Evolutionary conservation across 2,797 vertebrate genomes (phyloP), one percentile per base, ranked within the genome.

Genomic region (Clarias platycephalus): DNA sequence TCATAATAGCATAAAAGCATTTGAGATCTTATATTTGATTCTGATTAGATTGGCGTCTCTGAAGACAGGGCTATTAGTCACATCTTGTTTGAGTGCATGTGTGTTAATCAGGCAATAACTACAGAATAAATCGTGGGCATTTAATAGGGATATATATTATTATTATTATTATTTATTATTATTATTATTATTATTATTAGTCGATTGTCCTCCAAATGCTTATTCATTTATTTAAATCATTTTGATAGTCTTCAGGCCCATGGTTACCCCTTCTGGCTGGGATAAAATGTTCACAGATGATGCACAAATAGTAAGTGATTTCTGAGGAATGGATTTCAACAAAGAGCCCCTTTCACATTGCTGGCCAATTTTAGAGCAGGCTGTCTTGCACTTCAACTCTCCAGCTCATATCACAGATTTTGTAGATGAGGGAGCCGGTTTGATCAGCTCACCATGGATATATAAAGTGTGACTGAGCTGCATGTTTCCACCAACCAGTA

Each of bases 1-100:
- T 53, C n/a, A 74, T 28, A 18, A 53, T 44, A 74, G 28, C 71
- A 74, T 74, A 26, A 71, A 44, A 28, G 71, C 44, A 55, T 74
- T 55, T 74, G 5, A 28, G 71, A 2, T 3, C 44, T 1, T 15
- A n/a, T 72, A 24, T 72, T n/a, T 72, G 5, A 72, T 49, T 13
- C 44, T 74, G n/a, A 74, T 28, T 74, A 20, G 53, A 28, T 28
- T 70, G 20, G 64, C 2, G 24, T 15, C 37, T 37, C 64, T 80
- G 26, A 28, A 77, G 63, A 81, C 34, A 76, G 22, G 7, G 82
- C 68, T 53, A 77, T 79, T 76, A 58, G 24, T 80, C 85, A 62
- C n/a, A 58, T 68, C 26, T 68, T 53, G 68, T 75, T 78, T 78
- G 49, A 75, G 84, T 67, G 63, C 20, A 31, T 49, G 15, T 85